Base-by-base conservation (phyloP, 2,888 invertebrate species). In the Myathropa florea region DNA sequence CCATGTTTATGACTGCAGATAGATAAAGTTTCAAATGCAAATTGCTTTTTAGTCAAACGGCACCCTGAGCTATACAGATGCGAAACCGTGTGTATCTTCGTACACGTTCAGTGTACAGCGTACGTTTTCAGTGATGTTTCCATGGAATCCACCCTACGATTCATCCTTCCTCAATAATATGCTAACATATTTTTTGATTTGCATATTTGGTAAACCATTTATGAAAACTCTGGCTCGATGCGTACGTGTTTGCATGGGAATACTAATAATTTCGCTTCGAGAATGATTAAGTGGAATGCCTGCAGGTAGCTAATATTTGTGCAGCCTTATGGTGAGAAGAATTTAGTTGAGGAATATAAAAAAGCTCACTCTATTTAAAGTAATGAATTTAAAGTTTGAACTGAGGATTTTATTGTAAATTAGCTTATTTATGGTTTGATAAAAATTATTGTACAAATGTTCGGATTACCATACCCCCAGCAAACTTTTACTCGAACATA, bases 11-110 rank as follows among this genome's bases (percentile, higher is more conserved):
- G 36, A 67, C 30, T 39, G 30, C 67, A 77, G 18, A 60, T 33
- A n/a, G 55, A 59, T 57, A 68, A 78, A 83, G 72, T 78, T 78
- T 26, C 46, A 63, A 78, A 83, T 83, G 83, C 59, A 83, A 83
- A 83, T 83, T 83, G 65, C 60, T 82, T 82, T 82, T 82, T 71
- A 82, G 65, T 68, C 63, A 68, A 83, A 83, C 83, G 67, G 61
- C 72, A 72, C 72, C 67, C 24, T 33, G 0, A 61, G 67, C 64
- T 21, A 60, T n/a, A 28, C 10, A 65, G 24, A 4, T 53, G n/a
- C 1, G 14, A n/a, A 53, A 3, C n/a, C 57, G 18, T 57, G 24
- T 57, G 57, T 57, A 12, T 57, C 57, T 57, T 10, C 12, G 57
- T 10, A 28, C 36, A 63, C 63, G 61, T 30, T 33, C 18, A 46